Percentiles rank a stretch among this genome's conserved stretches.
Conservation (phyloP, 2,113 vertebrate species). For the Pterocles burchelli region DNA sequence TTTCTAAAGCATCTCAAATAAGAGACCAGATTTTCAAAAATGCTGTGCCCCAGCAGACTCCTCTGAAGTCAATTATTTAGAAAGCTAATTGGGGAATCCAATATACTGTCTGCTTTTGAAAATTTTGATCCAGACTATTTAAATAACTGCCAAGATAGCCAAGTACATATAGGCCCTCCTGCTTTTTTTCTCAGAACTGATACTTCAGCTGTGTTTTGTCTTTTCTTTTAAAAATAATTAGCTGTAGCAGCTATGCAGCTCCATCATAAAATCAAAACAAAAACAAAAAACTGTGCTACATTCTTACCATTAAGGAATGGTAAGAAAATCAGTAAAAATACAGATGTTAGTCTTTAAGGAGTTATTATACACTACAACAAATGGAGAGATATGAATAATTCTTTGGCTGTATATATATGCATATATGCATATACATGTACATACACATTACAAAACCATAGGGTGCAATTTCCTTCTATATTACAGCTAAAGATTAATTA, state of each 20-base stretch:
- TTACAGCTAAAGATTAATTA: not conserved
- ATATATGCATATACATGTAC: not conserved
- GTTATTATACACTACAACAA: not conserved
- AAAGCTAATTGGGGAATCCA: not conserved
- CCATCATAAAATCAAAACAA: not conserved
- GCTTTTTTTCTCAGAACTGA: not conserved
- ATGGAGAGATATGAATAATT: not conserved
- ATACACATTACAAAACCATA: not conserved
- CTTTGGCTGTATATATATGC: not conserved
- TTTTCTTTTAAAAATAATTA: not conserved
- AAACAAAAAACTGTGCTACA: not conserved
- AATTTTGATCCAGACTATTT: not conserved
- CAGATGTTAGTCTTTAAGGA: not conserved
- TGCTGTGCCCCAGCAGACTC: not conserved
- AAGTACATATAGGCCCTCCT: not conserved
- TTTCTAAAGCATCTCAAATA: not conserved
- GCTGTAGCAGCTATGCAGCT: not conserved
- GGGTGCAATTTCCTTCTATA: not conserved
- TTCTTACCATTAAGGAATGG: not conserved
- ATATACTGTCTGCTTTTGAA: not conserved
- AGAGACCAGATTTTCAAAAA: not conserved
- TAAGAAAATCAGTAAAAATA: not conserved
- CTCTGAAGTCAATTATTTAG: not conserved
- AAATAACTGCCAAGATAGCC: not conserved
- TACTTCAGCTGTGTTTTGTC: not conserved